These are phyloP conservation scores for Agrotis exclamationis DNA, from an alignment of 2,888 invertebrate genomes.

Conservation along the genomic window DNA sequence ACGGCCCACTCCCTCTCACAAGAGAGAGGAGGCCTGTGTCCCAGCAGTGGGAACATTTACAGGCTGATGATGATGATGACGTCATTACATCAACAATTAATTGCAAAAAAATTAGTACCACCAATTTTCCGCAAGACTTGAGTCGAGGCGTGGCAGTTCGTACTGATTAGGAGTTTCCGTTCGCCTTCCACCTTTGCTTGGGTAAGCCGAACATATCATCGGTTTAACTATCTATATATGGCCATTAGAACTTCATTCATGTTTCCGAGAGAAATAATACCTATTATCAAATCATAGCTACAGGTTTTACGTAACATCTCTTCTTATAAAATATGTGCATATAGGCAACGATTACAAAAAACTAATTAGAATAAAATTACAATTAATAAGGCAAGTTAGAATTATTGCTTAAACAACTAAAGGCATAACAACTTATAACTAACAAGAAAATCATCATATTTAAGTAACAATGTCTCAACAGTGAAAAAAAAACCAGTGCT, in stretches of 20 bases:
- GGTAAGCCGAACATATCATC: neutral
- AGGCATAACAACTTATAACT: slow-evolving; percentile 1
- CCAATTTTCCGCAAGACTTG: no score
- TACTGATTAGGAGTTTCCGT: no score
- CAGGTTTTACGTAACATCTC: neutral
- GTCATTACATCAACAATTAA: no score
- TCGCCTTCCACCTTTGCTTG: neutral
- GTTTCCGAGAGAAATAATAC: neutral
- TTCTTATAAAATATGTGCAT: neutral
- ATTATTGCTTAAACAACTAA: slow-evolving; percentile 11
- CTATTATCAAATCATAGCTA: neutral
- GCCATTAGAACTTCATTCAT: neutral
- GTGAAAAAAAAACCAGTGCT: neutral
- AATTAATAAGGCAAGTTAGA: slow-evolving; percentile 33
- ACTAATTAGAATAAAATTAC: slow-evolving; percentile 13
- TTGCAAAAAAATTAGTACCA: no score
- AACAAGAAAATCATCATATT: neutral
- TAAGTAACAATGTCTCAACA: neutral
- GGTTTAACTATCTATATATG: neutral
- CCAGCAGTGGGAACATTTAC: no score
- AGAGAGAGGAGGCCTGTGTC: no score
- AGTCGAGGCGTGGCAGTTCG: no score
- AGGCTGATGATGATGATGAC: no score
- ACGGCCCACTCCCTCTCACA: no score
- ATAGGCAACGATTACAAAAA: neutral